phyloP scores from a whole-genome alignment of 37 sponge, comb jelly and placozoan species.

The Diacarnus erythraeanus region DNA sequence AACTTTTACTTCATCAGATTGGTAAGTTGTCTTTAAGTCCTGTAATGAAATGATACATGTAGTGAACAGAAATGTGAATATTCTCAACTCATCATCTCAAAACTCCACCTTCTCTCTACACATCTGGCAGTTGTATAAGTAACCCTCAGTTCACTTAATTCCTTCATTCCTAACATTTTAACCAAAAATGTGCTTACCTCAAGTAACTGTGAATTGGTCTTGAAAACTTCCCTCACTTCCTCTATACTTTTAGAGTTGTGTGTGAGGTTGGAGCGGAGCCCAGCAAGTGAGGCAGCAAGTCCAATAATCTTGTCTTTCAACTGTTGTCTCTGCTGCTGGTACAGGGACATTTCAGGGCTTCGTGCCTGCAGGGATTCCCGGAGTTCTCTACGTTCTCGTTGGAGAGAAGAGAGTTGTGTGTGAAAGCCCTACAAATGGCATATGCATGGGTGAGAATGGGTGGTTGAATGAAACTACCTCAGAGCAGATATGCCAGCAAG shows the following conservation, averaged over 20 bases:
- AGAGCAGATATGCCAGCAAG: background rate
- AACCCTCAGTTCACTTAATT: no score
- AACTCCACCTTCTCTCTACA: background rate
- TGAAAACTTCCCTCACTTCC: background rate
- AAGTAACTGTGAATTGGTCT: background rate
- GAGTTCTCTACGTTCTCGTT: conserved; percentile 23
- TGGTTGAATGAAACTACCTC: conserved; percentile 5
- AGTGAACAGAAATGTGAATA: no score
- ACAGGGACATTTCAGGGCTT: conserved; percentile 13
- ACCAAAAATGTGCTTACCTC: background rate
- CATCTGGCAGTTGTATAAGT: no score
- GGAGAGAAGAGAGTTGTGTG: conserved; percentile 23
- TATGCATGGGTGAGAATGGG: conserved; percentile 25
- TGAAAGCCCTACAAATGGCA: conserved; percentile 22
- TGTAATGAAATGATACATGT: background rate
- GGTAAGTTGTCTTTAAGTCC: conserved; percentile 11
- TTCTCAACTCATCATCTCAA: no score
- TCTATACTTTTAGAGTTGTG: conserved; percentile 1
- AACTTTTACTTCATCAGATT: background rate
- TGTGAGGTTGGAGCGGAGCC: conserved; percentile 23
- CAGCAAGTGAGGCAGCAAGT: conserved; percentile 39
- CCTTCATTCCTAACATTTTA: background rate
- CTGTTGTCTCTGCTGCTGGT: conserved; percentile 23
- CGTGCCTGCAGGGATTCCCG: conserved; percentile 19
- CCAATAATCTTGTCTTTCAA: conserved; percentile 22